A percentile compares a stretch with the other conserved stretches of the same genome.
These are phyloP conservation scores for Ophioninae sp. DNA, from an alignment of 2,888 invertebrate genomes.

Conservation along the genomic window DNA sequence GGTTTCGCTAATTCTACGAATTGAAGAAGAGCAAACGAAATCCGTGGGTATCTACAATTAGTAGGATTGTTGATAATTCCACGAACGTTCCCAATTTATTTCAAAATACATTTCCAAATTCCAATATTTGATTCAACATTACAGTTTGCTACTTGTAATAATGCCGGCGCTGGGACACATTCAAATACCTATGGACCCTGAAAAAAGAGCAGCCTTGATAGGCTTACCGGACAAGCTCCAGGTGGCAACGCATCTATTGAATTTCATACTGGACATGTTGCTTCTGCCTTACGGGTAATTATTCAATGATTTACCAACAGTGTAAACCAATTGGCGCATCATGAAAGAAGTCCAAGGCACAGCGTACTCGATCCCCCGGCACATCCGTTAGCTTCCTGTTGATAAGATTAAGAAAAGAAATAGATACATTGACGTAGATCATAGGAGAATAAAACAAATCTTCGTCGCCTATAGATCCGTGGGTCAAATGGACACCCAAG, in stretches of 20 bases:
- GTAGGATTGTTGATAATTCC: too few species aligned
- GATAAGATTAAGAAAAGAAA: neutral
- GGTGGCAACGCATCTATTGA: slow-evolving; percentile 86
- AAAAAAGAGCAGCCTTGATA: slow-evolving; percentile 85
- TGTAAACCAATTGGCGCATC: neutral
- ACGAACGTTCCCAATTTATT: too few species aligned
- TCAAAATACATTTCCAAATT: too few species aligned
- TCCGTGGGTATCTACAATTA: too few species aligned
- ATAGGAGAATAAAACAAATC: neutral
- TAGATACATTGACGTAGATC: neutral
- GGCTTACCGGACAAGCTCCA: slow-evolving; percentile 88
- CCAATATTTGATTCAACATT: slow-evolving; percentile 66
- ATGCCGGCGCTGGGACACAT: slow-evolving; percentile 91
- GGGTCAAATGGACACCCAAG: slow-evolving; percentile 78
- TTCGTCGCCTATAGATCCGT: slow-evolving; percentile 80
- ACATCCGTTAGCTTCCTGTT: neutral
- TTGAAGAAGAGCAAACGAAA: neutral
- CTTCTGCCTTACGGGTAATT: slow-evolving; percentile 92
- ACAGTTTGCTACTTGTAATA: slow-evolving; percentile 89
- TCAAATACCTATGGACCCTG: slow-evolving; percentile 85
- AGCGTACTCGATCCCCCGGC: neutral
- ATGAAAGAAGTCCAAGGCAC: neutral
- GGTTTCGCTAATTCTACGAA: neutral
- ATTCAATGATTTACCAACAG: slow-evolving; percentile 3
- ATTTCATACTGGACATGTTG: slow-evolving; percentile 91